A percentile compares a stretch with the other conserved stretches of the same genome.
These are phyloP conservation scores for Belgica antarctica DNA, from an alignment of 2,888 invertebrate species.

Conservation along the genomic window DNA sequence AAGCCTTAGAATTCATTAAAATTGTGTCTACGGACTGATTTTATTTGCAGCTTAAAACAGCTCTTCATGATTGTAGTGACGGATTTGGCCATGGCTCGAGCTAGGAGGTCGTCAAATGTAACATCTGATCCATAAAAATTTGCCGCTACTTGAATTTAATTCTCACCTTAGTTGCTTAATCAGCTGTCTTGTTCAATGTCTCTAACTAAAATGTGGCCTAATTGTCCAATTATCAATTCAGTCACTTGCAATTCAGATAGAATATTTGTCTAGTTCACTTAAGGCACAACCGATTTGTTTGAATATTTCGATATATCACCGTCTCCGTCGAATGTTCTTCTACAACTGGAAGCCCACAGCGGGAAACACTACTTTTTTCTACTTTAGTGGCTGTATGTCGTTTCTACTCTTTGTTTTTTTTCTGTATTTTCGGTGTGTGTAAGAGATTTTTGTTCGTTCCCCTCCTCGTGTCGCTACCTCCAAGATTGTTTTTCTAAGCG, in stretches of 20 bases:
- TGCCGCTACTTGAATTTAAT: too few species aligned
- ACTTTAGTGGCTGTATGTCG: background rate
- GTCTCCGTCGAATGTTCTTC: constrained; percentile 29
- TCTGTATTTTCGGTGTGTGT: background rate
- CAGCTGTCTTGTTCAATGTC: background rate
- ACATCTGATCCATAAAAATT: too few species aligned
- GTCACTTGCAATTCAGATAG: background rate
- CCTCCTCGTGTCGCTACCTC: too few species aligned
- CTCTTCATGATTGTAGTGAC: too few species aligned
- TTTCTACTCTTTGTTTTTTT: background rate
- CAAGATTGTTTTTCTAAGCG: constrained; percentile 8
- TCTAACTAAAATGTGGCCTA: background rate
- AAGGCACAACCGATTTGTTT: background rate
- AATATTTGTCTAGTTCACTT: background rate
- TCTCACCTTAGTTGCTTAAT: constrained; percentile 3
- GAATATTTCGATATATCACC: background rate
- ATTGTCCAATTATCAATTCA: background rate
- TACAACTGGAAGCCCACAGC: constrained; percentile 32
- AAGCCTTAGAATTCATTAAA: too few species aligned
- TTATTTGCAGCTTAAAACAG: too few species aligned
- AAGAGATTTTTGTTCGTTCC: background rate
- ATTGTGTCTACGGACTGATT: too few species aligned
- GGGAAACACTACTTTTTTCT: constrained; percentile 32
- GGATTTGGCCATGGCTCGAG: too few species aligned
- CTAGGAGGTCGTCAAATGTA: too few species aligned